These are phyloP conservation scores for Aporrectodea caliginosa DNA, from an alignment of 1,140 invertebrate genomes.

Conservation along the genomic window DNA sequence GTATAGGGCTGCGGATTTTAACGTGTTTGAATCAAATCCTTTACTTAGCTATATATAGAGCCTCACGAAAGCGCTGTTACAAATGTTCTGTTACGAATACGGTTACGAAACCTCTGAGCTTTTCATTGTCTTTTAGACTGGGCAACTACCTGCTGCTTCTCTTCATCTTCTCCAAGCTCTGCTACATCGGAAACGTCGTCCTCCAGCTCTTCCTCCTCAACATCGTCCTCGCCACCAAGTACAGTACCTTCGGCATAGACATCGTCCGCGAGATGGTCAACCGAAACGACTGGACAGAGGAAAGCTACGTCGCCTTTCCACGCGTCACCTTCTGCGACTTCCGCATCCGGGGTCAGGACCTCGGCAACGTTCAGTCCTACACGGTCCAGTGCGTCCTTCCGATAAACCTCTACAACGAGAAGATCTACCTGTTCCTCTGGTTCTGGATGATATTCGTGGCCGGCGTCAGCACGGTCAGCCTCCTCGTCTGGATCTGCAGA, in stretches of 20 bases:
- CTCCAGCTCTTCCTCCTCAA: constrained; percentile 52
- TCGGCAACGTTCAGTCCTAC: constrained; percentile 55
- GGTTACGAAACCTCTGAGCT: too few relatives aligned
- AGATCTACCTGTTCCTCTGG: constrained; percentile 52
- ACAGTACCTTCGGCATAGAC: constrained; percentile 57
- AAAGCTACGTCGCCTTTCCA: constrained; percentile 50
- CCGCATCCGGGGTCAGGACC: constrained; percentile 52
- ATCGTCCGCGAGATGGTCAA: constrained; percentile 46
- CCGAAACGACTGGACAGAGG: constrained; percentile 53
- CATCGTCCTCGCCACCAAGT: constrained; percentile 57
- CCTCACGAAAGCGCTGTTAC: too few relatives aligned
- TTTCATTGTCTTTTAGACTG: constrained; percentile 19
- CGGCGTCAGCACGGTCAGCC: constrained; percentile 20
- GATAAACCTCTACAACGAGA: constrained; percentile 49
- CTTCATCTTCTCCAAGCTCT: constrained; percentile 43
- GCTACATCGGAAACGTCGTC: constrained; percentile 36
- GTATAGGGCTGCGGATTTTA: too few relatives aligned
- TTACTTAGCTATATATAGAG: too few relatives aligned
- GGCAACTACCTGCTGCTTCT: constrained; percentile 57
- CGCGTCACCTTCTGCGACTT: constrained; percentile 62
- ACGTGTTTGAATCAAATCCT: too few relatives aligned
- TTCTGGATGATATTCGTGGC: constrained; percentile 48
- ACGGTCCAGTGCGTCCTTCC: constrained; percentile 43
- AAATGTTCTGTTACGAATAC: too few relatives aligned
- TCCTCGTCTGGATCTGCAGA: constrained; percentile 27